These are phyloP conservation scores for Psephotus haematonotus DNA, from an alignment of 2,113 vertebrate genomes.

Conservation along the genomic window DNA sequence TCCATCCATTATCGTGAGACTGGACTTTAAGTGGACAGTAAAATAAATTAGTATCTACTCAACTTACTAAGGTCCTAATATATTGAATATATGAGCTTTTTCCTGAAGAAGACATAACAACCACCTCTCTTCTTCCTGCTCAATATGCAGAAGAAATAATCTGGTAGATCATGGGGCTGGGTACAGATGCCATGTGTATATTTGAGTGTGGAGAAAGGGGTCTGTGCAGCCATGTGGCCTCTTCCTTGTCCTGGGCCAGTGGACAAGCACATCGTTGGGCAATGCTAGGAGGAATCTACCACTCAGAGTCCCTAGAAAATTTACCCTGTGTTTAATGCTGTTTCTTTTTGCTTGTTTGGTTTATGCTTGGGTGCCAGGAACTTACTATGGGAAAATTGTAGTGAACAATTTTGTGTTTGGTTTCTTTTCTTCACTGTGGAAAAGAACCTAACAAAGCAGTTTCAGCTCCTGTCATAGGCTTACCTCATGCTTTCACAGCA, in stretches of 20 bases:
- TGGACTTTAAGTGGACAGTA: neutral
- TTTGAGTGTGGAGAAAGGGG: neutral
- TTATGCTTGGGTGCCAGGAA: neutral
- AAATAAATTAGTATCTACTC: neutral
- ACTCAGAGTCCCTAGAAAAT: neutral
- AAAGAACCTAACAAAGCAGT: neutral
- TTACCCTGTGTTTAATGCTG: neutral
- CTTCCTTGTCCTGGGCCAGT: neutral
- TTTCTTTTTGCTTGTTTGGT: neutral
- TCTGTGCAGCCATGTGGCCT: neutral
- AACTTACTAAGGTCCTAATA: neutral
- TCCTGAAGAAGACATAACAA: neutral
- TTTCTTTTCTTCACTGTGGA: neutral
- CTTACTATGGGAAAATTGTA: neutral
- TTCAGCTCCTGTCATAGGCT: neutral
- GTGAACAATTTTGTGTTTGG: neutral
- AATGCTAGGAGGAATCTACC: neutral
- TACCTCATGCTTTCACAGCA: neutral
- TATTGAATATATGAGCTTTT: neutral
- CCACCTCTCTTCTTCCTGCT: neutral
- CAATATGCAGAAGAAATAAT: neutral
- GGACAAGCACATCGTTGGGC: neutral
- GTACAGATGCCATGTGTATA: accelerated
- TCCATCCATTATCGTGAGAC: neutral
- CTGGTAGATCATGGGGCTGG: neutral